Evolutionary conservation across 1,140 invertebrate species (phyloP).

Genomic region (Spodoptera litura): DNA sequence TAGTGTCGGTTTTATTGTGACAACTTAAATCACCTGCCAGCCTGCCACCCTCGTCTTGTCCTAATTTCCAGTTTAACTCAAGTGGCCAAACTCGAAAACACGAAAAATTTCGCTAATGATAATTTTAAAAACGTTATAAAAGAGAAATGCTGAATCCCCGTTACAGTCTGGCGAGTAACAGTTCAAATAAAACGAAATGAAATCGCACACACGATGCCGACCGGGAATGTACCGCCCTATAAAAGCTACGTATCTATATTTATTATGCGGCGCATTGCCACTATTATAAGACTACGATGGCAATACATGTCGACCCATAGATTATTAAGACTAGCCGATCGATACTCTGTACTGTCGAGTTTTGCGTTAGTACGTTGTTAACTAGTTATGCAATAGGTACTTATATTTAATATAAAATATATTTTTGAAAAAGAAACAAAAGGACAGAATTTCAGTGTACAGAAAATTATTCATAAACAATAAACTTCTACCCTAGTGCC

Average conservation of each 20-base stretch:
- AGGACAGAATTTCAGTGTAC: neutral
- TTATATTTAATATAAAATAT: neutral
- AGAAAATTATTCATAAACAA: neutral
- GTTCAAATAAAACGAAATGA: constrained; percentile 65
- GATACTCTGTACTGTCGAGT: constrained; percentile 13
- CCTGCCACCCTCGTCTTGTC: constrained; percentile 45
- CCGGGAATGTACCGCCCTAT: constrained; percentile 41
- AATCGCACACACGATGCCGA: constrained; percentile 56
- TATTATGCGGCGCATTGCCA: constrained; percentile 45
- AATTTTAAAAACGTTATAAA: constrained; percentile 41
- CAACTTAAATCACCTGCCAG: constrained; percentile 51
- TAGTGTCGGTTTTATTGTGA: constrained; percentile 53
- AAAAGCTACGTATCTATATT: constrained; percentile 45
- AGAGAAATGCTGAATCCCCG: constrained; percentile 45
- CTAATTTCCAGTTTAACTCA: constrained; percentile 44
- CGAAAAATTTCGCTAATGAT: constrained; percentile 41
- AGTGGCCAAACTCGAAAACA: constrained; percentile 33
- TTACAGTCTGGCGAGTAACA: constrained; percentile 55
- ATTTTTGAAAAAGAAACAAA: neutral
- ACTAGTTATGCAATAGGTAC: neutral
- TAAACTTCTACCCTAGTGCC: neutral
- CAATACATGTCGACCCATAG: constrained; percentile 49
- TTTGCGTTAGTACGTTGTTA: neutral
- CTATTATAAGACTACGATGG: constrained; percentile 42
- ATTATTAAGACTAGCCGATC: constrained; percentile 45